Percentiles rank a stretch among this genome's conserved stretches.
phyloP scores from a whole-genome alignment of 1,140 invertebrate species.

The Drosophila santomea region DNA sequence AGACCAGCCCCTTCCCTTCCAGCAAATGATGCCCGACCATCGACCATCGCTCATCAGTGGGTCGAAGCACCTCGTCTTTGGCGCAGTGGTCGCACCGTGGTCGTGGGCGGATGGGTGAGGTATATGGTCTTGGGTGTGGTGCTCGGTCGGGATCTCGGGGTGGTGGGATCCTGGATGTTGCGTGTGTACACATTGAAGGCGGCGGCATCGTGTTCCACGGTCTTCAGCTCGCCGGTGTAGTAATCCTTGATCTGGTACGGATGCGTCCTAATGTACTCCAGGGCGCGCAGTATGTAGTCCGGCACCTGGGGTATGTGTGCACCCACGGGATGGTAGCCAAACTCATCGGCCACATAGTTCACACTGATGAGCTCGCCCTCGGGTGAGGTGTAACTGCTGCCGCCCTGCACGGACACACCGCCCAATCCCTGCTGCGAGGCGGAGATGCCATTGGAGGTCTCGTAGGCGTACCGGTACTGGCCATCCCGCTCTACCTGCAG shows the following conservation, averaged over 20 bases:
- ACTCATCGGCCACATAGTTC: conserved; percentile 87
- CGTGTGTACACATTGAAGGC: conserved; percentile 71
- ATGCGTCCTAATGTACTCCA: conserved; percentile 86
- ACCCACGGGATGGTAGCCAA: conserved; percentile 86
- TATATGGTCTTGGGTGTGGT: conserved; percentile 66
- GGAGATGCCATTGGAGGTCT: conserved; percentile 87
- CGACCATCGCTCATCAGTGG: conserved; percentile 4
- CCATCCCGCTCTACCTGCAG: conserved; percentile 84
- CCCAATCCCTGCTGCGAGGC: conserved; percentile 86
- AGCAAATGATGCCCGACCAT: background rate
- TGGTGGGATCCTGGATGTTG: conserved; percentile 48
- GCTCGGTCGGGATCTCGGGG: conserved; percentile 49
- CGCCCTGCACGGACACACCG: conserved; percentile 63
- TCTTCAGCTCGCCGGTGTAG: conserved; percentile 66
- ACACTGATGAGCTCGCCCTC: conserved; percentile 85
- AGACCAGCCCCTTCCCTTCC: conserved; percentile 19
- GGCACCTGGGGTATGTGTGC: conserved; percentile 85
- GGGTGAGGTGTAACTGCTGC: conserved; percentile 67
- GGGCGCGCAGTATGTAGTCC: conserved; percentile 72
- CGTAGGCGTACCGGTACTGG: conserved; percentile 85
- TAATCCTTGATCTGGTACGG: conserved; percentile 74
- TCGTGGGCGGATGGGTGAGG: conserved; percentile 62
- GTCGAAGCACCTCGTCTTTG: conserved; percentile 13
- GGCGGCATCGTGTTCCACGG: conserved; percentile 67
- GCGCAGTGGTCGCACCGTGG: conserved; percentile 9